Evolutionary conservation across 2,797 vertebrate species (phyloP).

Genomic region (Anomalospiza imberbis): DNA sequence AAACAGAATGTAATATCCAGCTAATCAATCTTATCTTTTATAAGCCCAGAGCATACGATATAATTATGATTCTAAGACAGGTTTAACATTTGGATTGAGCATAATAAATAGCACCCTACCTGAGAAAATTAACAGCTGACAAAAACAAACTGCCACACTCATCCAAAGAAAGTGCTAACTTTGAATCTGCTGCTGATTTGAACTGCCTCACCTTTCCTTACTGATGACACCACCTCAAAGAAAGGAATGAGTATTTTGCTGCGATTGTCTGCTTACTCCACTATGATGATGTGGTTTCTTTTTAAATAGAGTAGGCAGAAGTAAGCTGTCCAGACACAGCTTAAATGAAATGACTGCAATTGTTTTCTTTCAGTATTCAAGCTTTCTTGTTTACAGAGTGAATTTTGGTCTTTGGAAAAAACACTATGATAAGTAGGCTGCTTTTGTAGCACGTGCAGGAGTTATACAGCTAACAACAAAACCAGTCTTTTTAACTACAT

Average conservation of each 20-base stretch:
- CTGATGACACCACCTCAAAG: background rate
- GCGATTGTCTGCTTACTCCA: background rate
- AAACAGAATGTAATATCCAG: background rate
- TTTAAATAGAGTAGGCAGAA: background rate
- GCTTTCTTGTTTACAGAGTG: background rate
- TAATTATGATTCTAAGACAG: slow-evolving; percentile 5
- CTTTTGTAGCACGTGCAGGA: background rate
- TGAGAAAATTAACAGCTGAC: background rate
- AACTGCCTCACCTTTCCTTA: background rate
- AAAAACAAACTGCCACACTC: background rate
- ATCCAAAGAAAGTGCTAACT: background rate
- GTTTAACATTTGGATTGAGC: background rate
- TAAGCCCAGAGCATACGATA: background rate
- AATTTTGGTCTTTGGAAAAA: background rate
- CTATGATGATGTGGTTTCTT: background rate
- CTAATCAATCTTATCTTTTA: background rate
- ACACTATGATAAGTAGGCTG: background rate
- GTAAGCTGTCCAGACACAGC: background rate
- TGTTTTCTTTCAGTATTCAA: background rate
- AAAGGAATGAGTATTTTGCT: background rate
- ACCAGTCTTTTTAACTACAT: background rate
- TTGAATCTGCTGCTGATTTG: background rate
- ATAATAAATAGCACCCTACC: background rate
- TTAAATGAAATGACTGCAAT: background rate
- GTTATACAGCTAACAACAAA: background rate